Base-by-base conservation (phyloP, 2,888 invertebrate genomes). In the Miltochrista miniata region DNA sequence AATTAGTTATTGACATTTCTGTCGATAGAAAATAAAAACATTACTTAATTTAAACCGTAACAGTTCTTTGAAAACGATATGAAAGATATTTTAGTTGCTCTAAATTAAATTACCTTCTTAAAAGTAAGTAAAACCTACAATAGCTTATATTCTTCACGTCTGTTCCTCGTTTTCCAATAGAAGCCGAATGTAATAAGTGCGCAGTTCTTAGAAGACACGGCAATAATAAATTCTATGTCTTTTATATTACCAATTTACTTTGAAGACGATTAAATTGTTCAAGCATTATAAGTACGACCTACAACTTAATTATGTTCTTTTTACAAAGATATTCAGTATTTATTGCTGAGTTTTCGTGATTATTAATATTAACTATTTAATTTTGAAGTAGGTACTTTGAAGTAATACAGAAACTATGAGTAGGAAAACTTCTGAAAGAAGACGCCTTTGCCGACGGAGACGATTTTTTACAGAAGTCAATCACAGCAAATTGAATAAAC, bases 71-170 rank as follows among this genome's bases (percentile, higher is more conserved):
- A n/a, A n/a, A n/a, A n/a, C n/a, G n/a, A n/a, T n/a, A n/a, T n/a
- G 5, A 24, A 24, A 4, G 5, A 24, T 24, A 24, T 24, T 4
- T 24, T 24, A 24, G 18, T 24, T 2, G 18, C 18, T 24, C 18
- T 4, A 15, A 15, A 15, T 10, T 7, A 5, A 18, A 33, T 31
- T 37, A 7, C 10, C 15, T 14, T 7, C 24, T 45, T 38, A n/a
- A 11, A 42, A 42, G 42, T 42, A 42, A 31, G 33, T 33, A n/a
- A 30, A 42, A 42, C n/a, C 18, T 42, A 15, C 15, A 14, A 42
- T 42, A n/a, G 15, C 41, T 15, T 33, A 9, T 5, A 31, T 14
- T 11, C 41, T 30, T 41, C 40, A 14, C 7, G 31, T 31, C 33
- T 18, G 13, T 42, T 42, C 15, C 18, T 33, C 18, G 14, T 9